Percentiles rank a stretch among this genome's conserved stretches.
phyloP scores from a whole-genome alignment of 1,140 invertebrate species.

The Drosophila pectinifera region DNA sequence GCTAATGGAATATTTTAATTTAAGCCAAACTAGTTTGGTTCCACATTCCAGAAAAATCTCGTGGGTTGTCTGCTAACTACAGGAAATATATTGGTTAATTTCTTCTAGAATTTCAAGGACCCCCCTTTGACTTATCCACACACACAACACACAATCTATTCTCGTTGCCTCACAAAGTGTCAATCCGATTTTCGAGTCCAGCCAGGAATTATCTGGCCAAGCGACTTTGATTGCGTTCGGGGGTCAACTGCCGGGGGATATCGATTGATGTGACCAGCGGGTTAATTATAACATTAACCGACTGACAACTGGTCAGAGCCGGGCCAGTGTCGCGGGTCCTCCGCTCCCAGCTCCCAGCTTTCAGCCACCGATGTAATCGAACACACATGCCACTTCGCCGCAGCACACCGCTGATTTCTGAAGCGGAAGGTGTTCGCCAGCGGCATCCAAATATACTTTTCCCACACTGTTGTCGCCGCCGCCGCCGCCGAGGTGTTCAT shows the following conservation, averaged over 20 bases:
- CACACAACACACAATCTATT: slow-evolving; percentile 4
- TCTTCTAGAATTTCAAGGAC: neutral
- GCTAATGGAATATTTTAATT: neutral
- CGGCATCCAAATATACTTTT: slow-evolving; percentile 76
- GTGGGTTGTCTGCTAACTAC: neutral
- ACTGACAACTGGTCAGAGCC: slow-evolving; percentile 72
- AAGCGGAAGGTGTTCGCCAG: slow-evolving; percentile 77
- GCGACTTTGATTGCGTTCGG: slow-evolving; percentile 32
- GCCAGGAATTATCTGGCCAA: slow-evolving; percentile 18
- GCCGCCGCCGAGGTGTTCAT: slow-evolving; percentile 35
- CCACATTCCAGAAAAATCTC: neutral
- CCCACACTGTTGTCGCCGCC: slow-evolving; percentile 30
- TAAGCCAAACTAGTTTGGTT: slow-evolving; percentile 7
- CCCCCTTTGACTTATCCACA: slow-evolving; percentile 3
- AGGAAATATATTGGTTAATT: too few relatives aligned
- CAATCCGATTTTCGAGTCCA: slow-evolving; percentile 29
- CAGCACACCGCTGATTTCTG: slow-evolving; percentile 70
- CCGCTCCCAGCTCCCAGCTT: neutral
- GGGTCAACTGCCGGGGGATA: slow-evolving; percentile 29
- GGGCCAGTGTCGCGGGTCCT: slow-evolving; percentile 22
- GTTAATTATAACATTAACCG: slow-evolving; percentile 81
- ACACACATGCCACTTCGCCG: slow-evolving; percentile 29
- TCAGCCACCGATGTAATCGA: slow-evolving; percentile 33
- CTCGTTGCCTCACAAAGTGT: slow-evolving; percentile 24
- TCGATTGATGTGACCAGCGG: slow-evolving; percentile 50